Base-by-base conservation (phyloP, 2,888 invertebrate species). In the Tholera decimalis region DNA sequence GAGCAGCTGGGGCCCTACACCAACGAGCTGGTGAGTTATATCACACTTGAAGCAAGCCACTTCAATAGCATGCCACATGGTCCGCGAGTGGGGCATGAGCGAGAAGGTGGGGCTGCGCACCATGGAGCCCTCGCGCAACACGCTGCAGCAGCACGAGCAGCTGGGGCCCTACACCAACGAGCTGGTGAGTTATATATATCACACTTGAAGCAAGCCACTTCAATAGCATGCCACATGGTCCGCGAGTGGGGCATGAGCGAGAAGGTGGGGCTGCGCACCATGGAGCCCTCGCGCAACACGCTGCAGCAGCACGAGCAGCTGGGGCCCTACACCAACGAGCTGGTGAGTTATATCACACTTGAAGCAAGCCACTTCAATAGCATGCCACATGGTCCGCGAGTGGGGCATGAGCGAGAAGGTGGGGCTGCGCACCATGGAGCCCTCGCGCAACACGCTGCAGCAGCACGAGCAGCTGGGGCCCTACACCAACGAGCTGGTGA, bases 231-330 rank as follows among this genome's bases (percentile, higher is more conserved):
- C 22, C 97, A 98, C 83, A 99, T 99, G 99, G 99, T 99, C 6
- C 98, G 98, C 90, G 97, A 97, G 89, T 99, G 98, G 97, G 99
- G 99, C 62, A 99, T 99, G 99, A 99, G 99, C 30, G 99, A 99
- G 82, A 98, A 87, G 78, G 91, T 91, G 64, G 98, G 98, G 0
- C 96, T 98, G 18, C 96, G 98, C 62, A 97, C 98, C 35, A 96
- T 98, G 86, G 96, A 97, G 81, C 83, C 95, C 0, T 83, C 92
- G 7, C 91, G 95, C 58, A 90, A 87, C 24, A 59, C 94, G 11
- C 82, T 91, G 46, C 1, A 44, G 24, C 90, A 91, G 11, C 64
- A 75, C 0, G 98, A 98, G 80, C 95, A 96, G 46, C 93, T 98
- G 1, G 98, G 98, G 11, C 97, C 98, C 2, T 96, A 96, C 79